A percentile compares a stretch with the other conserved stretches of the same genome.
Evolutionary conservation across 1,140 invertebrate genomes (phyloP).

Genomic region (Cydia amplana): DNA sequence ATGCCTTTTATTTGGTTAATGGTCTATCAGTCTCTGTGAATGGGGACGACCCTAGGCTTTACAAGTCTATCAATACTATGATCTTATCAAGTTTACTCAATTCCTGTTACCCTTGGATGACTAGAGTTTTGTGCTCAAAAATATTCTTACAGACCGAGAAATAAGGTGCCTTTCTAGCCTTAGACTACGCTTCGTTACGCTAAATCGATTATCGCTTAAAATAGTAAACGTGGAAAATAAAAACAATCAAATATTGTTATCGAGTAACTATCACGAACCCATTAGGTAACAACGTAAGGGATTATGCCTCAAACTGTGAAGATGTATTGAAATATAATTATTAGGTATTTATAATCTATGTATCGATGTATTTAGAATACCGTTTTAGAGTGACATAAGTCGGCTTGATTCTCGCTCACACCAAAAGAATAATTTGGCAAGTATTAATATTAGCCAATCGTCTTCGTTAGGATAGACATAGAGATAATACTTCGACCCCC

Average conservation of each 20-base stretch:
- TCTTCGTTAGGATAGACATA: constrained; percentile 37
- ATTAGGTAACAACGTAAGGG: background rate
- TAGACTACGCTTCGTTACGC: background rate
- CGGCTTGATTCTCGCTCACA: constrained; percentile 54
- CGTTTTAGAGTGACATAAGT: background rate
- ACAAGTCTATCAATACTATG: background rate
- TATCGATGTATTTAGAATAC: constrained; percentile 12
- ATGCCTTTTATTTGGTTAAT: constrained; percentile 22
- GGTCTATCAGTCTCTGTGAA: constrained; percentile 26
- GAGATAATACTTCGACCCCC: constrained; percentile 39
- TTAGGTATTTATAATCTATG: background rate
- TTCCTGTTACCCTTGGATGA: constrained; percentile 1
- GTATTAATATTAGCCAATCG: constrained; percentile 51
- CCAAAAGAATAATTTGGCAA: constrained; percentile 60
- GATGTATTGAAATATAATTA: background rate
- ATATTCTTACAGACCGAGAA: background rate
- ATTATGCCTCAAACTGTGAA: background rate
- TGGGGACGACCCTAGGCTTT: background rate
- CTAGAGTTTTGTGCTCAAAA: constrained; percentile 26
- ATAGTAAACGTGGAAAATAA: background rate
- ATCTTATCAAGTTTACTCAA: constrained; percentile 11
- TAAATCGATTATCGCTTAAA: background rate
- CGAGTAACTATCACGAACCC: background rate
- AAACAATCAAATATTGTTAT: background rate
- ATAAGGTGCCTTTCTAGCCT: background rate